These are phyloP conservation scores for Mechanitis mazaeus DNA, from an alignment of 2,888 invertebrate genomes.

Conservation along the genomic window DNA sequence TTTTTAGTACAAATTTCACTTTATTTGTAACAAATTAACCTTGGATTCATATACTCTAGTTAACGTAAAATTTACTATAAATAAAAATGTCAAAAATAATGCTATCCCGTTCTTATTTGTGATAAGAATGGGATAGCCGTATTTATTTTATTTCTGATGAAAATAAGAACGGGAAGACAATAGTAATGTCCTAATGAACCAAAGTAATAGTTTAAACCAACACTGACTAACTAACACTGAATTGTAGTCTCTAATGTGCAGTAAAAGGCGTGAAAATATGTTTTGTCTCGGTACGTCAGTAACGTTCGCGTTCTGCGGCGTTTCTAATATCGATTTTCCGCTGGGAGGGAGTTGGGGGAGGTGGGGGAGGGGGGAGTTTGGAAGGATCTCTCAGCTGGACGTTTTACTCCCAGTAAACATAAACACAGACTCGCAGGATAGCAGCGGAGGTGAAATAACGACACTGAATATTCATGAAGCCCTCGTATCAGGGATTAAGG, in stretches of 20 bases:
- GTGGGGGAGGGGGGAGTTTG: slow-evolving; percentile 29
- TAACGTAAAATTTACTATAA: too few species aligned
- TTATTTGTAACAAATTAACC: too few species aligned
- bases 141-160: too few species aligned
- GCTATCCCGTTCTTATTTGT: too few species aligned
- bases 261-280: slow-evolving; percentile 27
- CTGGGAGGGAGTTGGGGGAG: slow-evolving; percentile 31
- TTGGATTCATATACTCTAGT: too few species aligned
- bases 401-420: slow-evolving; percentile 64
- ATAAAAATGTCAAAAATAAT: too few species aligned
- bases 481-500: slow-evolving; percentile 67
- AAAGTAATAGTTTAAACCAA: not conserved
- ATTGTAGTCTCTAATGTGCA: slow-evolving; percentile 23
- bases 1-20: too few species aligned
- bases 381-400: slow-evolving; percentile 62
- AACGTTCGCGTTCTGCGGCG: slow-evolving; percentile 37
- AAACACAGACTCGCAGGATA: slow-evolving; percentile 68
- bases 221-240: not conserved
- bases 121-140: too few species aligned
- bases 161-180: too few species aligned
- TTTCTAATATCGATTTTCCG: slow-evolving; percentile 71
- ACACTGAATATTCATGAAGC: slow-evolving; percentile 73
- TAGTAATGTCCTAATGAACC: too few species aligned
- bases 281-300: slow-evolving; percentile 36
- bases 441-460: slow-evolving; percentile 72